Conservation (phyloP, 2,888 invertebrate species). For the Lacanobia oleracea region DNA sequence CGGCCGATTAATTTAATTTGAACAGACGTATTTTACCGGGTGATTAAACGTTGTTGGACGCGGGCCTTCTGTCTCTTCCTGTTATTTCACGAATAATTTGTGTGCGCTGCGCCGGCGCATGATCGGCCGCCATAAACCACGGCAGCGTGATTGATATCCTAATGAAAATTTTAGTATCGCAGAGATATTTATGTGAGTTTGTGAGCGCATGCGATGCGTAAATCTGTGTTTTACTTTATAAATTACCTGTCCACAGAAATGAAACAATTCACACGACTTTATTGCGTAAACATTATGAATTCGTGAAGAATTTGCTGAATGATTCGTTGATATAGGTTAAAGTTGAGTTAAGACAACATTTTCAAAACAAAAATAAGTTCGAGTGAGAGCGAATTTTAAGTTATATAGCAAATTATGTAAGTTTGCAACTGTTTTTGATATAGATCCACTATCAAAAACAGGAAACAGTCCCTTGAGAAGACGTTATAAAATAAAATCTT, state of each 20-base stretch:
- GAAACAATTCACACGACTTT: not conserved
- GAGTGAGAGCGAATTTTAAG: too few relatives aligned
- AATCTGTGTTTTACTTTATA: conserved; percentile 10
- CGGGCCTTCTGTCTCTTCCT: not conserved
- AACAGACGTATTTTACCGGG: not conserved
- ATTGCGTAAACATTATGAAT: not conserved
- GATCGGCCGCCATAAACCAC: conserved; percentile 32
- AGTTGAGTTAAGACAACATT: too few relatives aligned
- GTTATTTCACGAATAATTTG: not conserved
- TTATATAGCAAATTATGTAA: too few relatives aligned
- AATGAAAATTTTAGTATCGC: conserved; percentile 26
- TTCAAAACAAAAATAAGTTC: too few relatives aligned
- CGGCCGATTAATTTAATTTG: too few relatives aligned
- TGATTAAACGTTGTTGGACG: not conserved
- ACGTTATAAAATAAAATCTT: not conserved
- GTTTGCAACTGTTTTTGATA: too few relatives aligned
- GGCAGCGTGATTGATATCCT: conserved; percentile 25
- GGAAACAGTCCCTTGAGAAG: too few relatives aligned
- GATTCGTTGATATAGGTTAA: not conserved
- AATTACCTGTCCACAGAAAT: conserved; percentile 1
- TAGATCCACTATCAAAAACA: not conserved
- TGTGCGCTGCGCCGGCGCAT: conserved; percentile 25
- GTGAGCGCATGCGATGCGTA: not conserved
- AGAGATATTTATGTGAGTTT: conserved; percentile 4
- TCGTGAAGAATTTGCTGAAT: not conserved